These are phyloP conservation scores for Serilophus lunatus DNA, from an alignment of 2,113 vertebrate genomes.

Conservation along the genomic window DNA sequence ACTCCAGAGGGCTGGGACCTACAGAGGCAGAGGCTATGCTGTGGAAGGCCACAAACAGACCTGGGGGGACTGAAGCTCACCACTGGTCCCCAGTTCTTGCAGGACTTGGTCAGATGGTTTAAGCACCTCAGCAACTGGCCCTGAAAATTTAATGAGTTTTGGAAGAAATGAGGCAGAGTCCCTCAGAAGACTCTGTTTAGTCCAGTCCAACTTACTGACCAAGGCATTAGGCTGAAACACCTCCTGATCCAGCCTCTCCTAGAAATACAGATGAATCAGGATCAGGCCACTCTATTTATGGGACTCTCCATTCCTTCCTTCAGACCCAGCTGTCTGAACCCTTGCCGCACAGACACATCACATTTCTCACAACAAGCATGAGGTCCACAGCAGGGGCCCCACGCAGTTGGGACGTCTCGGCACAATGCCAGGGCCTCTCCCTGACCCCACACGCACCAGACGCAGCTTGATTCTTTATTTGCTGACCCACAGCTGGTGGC, in stretches of 20 bases:
- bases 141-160: background rate
- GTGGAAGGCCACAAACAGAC: background rate
- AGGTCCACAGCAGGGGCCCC: background rate
- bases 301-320: background rate
- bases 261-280: background rate
- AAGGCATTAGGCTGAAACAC: background rate
- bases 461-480: background rate
- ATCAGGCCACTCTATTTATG: background rate
- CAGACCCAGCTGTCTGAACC: background rate
- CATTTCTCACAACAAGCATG: background rate
- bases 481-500: background rate
- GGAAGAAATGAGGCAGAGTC: background rate
- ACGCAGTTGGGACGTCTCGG: background rate
- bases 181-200: background rate
- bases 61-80: background rate
- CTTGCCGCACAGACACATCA: background rate
- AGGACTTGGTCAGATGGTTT: background rate
- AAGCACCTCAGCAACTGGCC: background rate
- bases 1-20: background rate
- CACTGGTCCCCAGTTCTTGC: background rate
- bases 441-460: background rate
- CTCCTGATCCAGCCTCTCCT: background rate
- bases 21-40: background rate
- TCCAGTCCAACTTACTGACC: background rate
- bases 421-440: background rate